These are phyloP conservation scores for Acleris emargana DNA, from an alignment of 2,888 invertebrate genomes.

Conservation along the genomic window DNA sequence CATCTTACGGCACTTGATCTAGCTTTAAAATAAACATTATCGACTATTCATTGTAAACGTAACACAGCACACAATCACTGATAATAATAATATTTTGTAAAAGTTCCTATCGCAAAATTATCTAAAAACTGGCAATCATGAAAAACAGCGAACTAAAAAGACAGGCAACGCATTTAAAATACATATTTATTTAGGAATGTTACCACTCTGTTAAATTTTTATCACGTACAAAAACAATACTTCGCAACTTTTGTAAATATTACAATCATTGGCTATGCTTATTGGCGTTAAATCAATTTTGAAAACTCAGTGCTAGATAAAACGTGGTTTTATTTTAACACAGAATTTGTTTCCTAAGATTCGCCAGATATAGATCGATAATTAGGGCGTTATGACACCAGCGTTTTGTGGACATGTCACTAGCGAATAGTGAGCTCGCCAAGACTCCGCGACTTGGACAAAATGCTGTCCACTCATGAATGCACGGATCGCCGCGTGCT, in stretches of 20 bases:
- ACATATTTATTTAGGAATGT: constrained; percentile 36
- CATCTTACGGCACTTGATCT: too few relatives aligned
- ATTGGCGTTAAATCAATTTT: constrained; percentile 5
- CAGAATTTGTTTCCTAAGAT: constrained; percentile 19
- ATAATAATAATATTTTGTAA: constrained; percentile 40
- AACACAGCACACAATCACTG: constrained; percentile 72
- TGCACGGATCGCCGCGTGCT: too few relatives aligned
- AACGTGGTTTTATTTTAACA: constrained; percentile 16
- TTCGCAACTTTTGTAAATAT: constrained; percentile 41
- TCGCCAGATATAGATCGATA: not conserved
- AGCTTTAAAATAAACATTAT: constrained; percentile 47
- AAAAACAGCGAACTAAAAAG: constrained; percentile 10
- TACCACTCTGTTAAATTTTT: constrained; percentile 25
- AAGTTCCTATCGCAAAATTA: constrained; percentile 38
- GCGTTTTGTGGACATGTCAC: too few relatives aligned
- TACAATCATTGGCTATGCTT: constrained; percentile 41
- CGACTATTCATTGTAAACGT: constrained; percentile 55
- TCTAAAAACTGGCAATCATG: constrained; percentile 21
- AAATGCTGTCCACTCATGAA: too few relatives aligned
- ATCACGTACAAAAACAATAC: constrained; percentile 39
- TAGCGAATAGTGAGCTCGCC: too few relatives aligned
- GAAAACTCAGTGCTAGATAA: constrained; percentile 18
- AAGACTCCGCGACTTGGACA: too few relatives aligned
- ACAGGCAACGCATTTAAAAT: constrained; percentile 30
- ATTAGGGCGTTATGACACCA: too few relatives aligned